phyloP scores from a whole-genome alignment of 1,140 invertebrate species.

The Eurosta solidaginis region DNA sequence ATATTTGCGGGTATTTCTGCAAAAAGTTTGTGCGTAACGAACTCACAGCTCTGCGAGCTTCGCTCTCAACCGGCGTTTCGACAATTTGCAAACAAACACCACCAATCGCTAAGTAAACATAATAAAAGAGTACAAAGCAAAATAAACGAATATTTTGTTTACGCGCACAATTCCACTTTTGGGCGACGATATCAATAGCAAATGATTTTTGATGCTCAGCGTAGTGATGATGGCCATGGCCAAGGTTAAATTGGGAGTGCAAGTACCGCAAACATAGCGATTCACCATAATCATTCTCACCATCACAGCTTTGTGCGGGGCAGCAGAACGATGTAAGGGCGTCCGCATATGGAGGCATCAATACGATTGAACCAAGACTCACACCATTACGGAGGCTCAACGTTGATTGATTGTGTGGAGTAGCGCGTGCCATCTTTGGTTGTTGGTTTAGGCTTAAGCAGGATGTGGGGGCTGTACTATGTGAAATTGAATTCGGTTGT shows the following conservation, averaged over 20 bases:
- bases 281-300: too few relatives aligned
- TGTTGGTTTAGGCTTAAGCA: neutral
- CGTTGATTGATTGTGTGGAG: neutral
- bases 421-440: neutral
- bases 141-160: constrained; percentile 6
- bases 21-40: constrained; percentile 66
- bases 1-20: constrained; percentile 62
- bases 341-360: neutral
- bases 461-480: neutral
- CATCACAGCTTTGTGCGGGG: neutral
- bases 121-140: constrained; percentile 68
- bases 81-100: constrained; percentile 77
- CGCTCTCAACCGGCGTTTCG: constrained; percentile 71
- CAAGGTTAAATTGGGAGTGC: neutral
- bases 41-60: constrained; percentile 63
- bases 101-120: constrained; percentile 74
- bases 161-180: neutral
- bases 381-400: constrained; percentile 28
- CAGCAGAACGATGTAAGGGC: neutral
- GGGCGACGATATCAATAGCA: neutral
- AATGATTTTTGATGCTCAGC: too few relatives aligned
- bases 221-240: neutral
- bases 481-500: neutral
- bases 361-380: constrained; percentile 29
- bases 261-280: too few relatives aligned